Conservation (phyloP, 1,140 invertebrate genomes). For the Dendroctonus ponderosae region DNA sequence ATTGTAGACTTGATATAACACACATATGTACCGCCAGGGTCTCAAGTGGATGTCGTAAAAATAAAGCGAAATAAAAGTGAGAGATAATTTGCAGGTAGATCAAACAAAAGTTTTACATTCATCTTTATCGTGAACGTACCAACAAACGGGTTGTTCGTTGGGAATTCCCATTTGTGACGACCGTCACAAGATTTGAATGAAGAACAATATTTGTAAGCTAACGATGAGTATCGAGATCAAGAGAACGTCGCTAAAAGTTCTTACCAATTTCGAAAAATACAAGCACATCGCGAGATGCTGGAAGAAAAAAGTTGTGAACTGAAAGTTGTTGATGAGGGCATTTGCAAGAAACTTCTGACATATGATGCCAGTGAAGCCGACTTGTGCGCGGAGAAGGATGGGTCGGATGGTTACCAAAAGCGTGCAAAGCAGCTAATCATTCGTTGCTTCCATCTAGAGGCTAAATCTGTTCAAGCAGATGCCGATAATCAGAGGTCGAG, state of each 20-base stretch:
- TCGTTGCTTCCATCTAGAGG: neutral
- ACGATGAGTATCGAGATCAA: neutral
- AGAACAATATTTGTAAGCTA: too few relatives aligned
- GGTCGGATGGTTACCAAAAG: neutral
- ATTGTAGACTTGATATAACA: too few relatives aligned
- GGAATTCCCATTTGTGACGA: too few relatives aligned
- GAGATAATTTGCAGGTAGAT: too few relatives aligned
- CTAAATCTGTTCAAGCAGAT: neutral
- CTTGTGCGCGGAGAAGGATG: neutral
- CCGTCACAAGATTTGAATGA: too few relatives aligned
- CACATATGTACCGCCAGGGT: too few relatives aligned
- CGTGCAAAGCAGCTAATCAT: neutral
- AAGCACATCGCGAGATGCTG: neutral
- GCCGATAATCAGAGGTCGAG: neutral
- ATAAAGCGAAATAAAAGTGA: too few relatives aligned
- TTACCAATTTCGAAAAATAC: neutral
- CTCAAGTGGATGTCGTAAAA: too few relatives aligned
- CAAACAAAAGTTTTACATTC: too few relatives aligned
- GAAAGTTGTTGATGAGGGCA: neutral
- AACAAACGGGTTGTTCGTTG: too few relatives aligned
- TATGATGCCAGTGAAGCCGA: conserved; percentile 1
- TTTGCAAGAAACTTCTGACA: neutral
- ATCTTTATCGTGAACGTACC: too few relatives aligned
- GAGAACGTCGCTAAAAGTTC: neutral
- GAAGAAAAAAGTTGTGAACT: neutral